phyloP scores from a whole-genome alignment of 2,797 vertebrate genomes.

The Eulemur albifrons region DNA sequence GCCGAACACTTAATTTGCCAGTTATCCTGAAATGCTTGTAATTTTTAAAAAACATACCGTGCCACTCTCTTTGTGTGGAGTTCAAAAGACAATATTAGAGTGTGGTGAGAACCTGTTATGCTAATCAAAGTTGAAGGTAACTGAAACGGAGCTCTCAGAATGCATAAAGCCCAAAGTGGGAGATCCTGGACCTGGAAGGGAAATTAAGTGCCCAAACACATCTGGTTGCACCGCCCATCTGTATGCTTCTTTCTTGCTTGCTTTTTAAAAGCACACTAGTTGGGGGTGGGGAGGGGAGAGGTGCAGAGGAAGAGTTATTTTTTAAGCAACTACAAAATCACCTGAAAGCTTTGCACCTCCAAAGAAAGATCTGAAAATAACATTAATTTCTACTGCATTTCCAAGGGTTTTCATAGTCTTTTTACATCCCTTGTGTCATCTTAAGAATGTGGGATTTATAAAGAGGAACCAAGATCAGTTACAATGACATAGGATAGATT shows the following conservation, averaged over 20 bases:
- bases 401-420: not conserved
- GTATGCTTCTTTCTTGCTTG: not conserved
- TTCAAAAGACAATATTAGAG: not conserved
- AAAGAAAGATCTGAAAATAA: slow-evolving; percentile 25
- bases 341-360: not conserved
- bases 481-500: not conserved
- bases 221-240: not conserved
- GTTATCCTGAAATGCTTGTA: slow-evolving; percentile 21
- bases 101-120: not conserved
- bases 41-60: not conserved
- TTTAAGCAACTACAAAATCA: not conserved
- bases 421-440: not conserved
- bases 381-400: not conserved
- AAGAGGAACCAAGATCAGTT: not conserved
- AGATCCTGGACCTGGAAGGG: not conserved
- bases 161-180: not conserved
- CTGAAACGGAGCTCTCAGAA: not conserved
- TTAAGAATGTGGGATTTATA: slow-evolving; percentile 33
- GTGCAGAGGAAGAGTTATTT: not conserved
- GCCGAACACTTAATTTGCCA: not conserved
- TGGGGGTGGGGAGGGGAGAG: not conserved
- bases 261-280: not conserved
- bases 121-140: not conserved
- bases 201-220: not conserved
- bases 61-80: not conserved